Percentiles rank a stretch among this genome's conserved stretches.
These are phyloP conservation scores for Plumapathes pennacea DNA, from an alignment of 92 coral and sea anemone genomes.

Conservation along the genomic window DNA sequence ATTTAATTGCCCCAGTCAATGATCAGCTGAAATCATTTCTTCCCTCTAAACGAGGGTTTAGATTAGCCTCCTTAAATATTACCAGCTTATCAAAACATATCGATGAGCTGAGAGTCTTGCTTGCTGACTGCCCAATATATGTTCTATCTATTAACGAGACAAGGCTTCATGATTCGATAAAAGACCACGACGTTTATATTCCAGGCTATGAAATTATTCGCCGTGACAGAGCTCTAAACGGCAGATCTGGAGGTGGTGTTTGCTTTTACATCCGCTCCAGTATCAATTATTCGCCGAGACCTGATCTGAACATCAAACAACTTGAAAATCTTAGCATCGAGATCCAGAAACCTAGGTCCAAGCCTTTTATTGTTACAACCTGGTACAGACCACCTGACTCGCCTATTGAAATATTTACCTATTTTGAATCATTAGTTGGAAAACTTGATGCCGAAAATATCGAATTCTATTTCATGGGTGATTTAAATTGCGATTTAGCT, in stretches of 20 bases:
- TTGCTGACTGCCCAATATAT: conserved; percentile 26
- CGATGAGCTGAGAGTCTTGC: conserved; percentile 46
- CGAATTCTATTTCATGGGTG: conserved; percentile 49
- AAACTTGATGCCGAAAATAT: conserved; percentile 44
- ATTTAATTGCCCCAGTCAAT: too few species aligned
- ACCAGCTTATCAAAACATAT: conserved; percentile 50
- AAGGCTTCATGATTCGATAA: conserved; percentile 44
- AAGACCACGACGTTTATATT: conserved; percentile 49
- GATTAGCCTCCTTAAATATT: conserved; percentile 46
- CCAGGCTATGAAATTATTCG: conserved; percentile 52
- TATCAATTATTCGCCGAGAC: conserved; percentile 9
- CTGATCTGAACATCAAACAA: conserved; percentile 8
- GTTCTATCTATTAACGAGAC: conserved; percentile 51
- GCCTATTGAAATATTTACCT: conserved; percentile 9
- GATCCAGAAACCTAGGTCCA: conserved; percentile 53
- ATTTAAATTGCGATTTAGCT: conserved; percentile 50
- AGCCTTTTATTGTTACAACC: conserved; percentile 49
- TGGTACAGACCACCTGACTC: conserved; percentile 61
- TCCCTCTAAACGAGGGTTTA: conserved; percentile 39
- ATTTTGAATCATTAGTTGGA: conserved; percentile 32
- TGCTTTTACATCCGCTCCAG: conserved; percentile 46
- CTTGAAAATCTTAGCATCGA: conserved; percentile 47
- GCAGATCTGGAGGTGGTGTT: conserved; percentile 55
- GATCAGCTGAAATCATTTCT: too few species aligned
- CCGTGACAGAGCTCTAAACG: conserved; percentile 30